A percentile compares a stretch with the other conserved stretches of the same genome.
Evolutionary conservation across 2,888 invertebrate genomes (phyloP).

Genomic region (Papilio elwesi): DNA sequence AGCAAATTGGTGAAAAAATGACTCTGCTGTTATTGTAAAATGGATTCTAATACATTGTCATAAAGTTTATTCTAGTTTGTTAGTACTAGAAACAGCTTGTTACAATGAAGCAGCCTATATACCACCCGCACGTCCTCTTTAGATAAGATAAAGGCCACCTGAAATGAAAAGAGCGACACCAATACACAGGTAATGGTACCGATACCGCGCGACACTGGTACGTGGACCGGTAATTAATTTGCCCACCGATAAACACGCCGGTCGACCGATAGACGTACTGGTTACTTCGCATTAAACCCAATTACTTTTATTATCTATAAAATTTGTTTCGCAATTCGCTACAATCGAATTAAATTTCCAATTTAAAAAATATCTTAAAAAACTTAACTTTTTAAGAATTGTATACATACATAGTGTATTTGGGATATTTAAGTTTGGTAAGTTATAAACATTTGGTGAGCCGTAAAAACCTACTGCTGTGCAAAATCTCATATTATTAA

Average conservation of each 20-base stretch:
- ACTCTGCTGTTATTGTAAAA: slow-evolving; percentile 42
- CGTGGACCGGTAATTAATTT: slow-evolving; percentile 74
- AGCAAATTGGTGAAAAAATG: slow-evolving; percentile 64
- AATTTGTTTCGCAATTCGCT: slow-evolving; percentile 15
- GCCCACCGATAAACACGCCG: slow-evolving; percentile 62
- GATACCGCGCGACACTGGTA: slow-evolving; percentile 58
- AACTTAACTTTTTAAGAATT: not conserved
- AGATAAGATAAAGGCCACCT: slow-evolving; percentile 82
- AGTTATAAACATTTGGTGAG: too few relatives aligned
- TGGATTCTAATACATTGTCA: not conserved
- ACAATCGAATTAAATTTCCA: not conserved
- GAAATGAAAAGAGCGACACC: slow-evolving; percentile 75
- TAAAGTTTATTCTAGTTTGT: slow-evolving; percentile 51
- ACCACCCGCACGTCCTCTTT: slow-evolving; percentile 83
- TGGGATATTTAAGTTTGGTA: too few relatives aligned
- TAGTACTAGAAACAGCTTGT: slow-evolving; percentile 51
- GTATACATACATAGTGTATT: not conserved
- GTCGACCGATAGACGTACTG: slow-evolving; percentile 31
- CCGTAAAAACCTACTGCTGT: too few relatives aligned
- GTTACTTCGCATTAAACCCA: slow-evolving; percentile 33
- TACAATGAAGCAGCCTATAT: slow-evolving; percentile 73
- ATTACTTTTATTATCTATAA: slow-evolving; percentile 34
- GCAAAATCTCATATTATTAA: too few relatives aligned
- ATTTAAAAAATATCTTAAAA: not conserved
- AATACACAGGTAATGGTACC: slow-evolving; percentile 75